Conservation (phyloP, 2,888 invertebrate species). For the Polyploca ridens region DNA sequence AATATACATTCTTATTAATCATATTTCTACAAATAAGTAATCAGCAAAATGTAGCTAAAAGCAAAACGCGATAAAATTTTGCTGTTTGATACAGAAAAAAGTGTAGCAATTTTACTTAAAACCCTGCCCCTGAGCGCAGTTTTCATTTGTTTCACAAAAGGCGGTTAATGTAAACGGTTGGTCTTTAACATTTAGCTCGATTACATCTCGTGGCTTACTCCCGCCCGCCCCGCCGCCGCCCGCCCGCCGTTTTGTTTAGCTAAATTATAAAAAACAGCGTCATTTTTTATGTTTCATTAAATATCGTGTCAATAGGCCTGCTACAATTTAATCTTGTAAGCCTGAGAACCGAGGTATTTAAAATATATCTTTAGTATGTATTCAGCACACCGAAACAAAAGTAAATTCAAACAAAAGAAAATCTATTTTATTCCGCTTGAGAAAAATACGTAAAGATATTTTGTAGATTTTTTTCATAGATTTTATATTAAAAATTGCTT, state of each 20-base stretch:
- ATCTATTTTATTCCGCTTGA: neutral
- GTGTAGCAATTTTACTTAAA: conserved; percentile 52
- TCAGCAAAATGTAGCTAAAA: neutral
- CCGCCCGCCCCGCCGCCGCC: conserved; percentile 22
- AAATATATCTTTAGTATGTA: conserved; percentile 6
- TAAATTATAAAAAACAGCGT: conserved; percentile 40
- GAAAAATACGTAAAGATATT: neutral
- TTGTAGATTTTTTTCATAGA: neutral
- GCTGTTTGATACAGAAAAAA: conserved; percentile 34
- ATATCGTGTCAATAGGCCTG: conserved; percentile 13
- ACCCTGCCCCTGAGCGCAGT: conserved; percentile 63
- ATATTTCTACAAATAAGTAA: neutral
- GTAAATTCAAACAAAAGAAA: neutral
- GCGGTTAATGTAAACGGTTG: conserved; percentile 69
- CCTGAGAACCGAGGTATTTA: conserved; percentile 7
- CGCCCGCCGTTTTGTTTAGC: conserved; percentile 41
- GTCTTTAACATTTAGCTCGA: conserved; percentile 73
- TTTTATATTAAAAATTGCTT: neutral
- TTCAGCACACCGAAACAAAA: neutral
- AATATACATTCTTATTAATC: neutral
- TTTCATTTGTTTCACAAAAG: conserved; percentile 74
- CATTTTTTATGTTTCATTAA: conserved; percentile 13
- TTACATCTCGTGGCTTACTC: conserved; percentile 60
- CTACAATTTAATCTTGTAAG: conserved; percentile 8
- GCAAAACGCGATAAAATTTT: neutral